Conservation (phyloP, 2,113 vertebrate species). For the Eolophus roseicapilla region DNA sequence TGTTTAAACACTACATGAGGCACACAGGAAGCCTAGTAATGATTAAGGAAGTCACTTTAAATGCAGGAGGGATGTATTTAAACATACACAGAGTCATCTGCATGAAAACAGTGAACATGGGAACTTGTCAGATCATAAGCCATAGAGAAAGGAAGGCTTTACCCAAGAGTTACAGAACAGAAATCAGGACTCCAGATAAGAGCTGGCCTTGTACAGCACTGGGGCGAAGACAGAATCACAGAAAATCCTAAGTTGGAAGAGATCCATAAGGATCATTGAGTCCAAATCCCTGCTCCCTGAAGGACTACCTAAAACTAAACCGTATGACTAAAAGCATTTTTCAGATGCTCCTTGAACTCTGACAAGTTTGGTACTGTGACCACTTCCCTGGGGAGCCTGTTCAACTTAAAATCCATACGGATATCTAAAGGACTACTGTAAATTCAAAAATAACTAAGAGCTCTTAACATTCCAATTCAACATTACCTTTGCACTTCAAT, state of each 20-base stretch:
- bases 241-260: neutral
- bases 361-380: neutral
- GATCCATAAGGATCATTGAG: neutral
- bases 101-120: neutral
- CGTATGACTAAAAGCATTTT: neutral
- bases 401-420: neutral
- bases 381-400: neutral
- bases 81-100: neutral
- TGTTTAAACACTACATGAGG: neutral
- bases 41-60: neutral
- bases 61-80: neutral
- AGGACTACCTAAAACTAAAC: neutral
- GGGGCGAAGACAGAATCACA: neutral
- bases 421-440: neutral
- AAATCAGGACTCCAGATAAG: neutral
- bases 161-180: neutral
- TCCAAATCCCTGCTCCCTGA: neutral
- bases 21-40: neutral
- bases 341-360: neutral
- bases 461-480: neutral
- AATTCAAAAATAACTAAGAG: neutral
- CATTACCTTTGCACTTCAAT: constrained; percentile 98
- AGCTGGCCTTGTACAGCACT: neutral
- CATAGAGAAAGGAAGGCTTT: neutral
- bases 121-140: neutral